These are phyloP conservation scores for Ctenodactylus gundi DNA, from an alignment of 2,113 vertebrate species.

Conservation along the genomic window DNA sequence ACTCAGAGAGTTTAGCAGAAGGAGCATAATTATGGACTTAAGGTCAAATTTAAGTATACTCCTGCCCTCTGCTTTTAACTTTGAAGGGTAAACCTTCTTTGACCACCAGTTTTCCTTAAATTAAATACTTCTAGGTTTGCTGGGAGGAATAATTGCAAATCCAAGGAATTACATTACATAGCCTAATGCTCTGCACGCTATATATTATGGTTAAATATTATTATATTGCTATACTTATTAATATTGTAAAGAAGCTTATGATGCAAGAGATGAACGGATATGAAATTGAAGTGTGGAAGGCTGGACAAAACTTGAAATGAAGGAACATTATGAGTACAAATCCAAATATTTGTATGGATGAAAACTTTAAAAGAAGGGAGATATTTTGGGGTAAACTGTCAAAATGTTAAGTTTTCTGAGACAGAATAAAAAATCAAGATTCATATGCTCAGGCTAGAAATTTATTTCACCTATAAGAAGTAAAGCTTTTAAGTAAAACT, in stretches of 20 bases:
- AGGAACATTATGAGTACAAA: neutral
- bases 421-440: neutral
- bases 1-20: neutral
- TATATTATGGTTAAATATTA: neutral
- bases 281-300: neutral
- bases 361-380: neutral
- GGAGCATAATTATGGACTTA: neutral
- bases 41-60: neutral
- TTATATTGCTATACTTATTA: neutral
- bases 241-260: neutral
- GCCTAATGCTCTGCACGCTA: too few relatives aligned
- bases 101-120: too few relatives aligned
- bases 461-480: neutral
- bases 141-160: neutral
- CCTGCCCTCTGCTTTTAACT: neutral
- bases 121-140: too few relatives aligned
- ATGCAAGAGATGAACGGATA: neutral
- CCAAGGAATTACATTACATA: too few relatives aligned
- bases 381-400: neutral
- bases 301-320: neutral
- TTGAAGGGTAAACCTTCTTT: too few relatives aligned
- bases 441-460: neutral
- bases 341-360: neutral
- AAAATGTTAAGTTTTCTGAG: neutral
- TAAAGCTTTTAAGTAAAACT: neutral